Percentiles rank a stretch among this genome's conserved stretches.
phyloP scores from a whole-genome alignment of 2,797 vertebrate species.

The Iguana delicatissima region DNA sequence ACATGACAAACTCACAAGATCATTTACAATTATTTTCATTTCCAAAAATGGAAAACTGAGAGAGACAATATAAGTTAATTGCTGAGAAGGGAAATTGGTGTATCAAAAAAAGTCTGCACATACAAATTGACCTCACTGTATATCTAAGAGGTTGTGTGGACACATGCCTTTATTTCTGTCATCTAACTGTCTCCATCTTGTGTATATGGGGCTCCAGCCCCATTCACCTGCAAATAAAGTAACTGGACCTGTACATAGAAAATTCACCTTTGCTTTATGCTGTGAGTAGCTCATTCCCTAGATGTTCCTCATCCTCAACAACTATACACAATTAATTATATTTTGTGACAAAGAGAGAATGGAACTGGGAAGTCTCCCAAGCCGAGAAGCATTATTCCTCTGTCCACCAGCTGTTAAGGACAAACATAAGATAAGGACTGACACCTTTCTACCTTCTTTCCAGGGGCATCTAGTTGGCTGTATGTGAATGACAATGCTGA shows the following conservation, averaged over 20 bases:
- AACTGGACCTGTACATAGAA: not conserved
- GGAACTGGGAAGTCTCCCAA: not conserved
- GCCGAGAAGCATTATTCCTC: not conserved
- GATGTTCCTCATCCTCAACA: no score
- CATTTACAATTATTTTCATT: not conserved
- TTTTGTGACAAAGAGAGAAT: not conserved
- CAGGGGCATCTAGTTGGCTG: not conserved
- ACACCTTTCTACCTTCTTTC: not conserved
- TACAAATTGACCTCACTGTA: not conserved
- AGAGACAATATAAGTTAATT: not conserved
- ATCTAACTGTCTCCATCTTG: not conserved
- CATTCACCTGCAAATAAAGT: not conserved
- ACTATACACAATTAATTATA: not conserved
- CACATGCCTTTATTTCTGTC: not conserved
- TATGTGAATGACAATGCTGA: not conserved
- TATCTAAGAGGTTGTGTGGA: not conserved
- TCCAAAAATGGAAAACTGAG: not conserved
- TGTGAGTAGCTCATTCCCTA: not conserved
- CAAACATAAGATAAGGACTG: not conserved
- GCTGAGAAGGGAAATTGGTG: no score
- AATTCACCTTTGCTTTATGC: not conserved
- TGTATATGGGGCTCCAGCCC: not conserved
- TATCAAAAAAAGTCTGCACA: not conserved
- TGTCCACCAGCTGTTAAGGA: not conserved
- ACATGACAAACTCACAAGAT: not conserved